These are phyloP conservation scores for Phrynocephalus vlangalii DNA, from an alignment of 2,797 vertebrate species.

Conservation along the genomic window DNA sequence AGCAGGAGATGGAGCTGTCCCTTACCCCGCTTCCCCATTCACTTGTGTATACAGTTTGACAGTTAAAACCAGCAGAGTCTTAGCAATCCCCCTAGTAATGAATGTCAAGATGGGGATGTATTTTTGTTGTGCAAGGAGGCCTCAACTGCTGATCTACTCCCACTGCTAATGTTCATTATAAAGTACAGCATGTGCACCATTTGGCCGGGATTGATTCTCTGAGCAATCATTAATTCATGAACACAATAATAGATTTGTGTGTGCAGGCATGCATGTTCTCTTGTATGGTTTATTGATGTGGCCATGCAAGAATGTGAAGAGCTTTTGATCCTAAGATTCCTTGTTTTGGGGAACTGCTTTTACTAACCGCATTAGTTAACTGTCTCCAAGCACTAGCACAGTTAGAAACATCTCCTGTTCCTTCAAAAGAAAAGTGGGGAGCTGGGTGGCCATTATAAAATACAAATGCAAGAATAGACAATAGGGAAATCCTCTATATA, in stretches of 20 bases:
- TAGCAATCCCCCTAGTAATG: not conserved
- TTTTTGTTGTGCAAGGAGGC: not conserved
- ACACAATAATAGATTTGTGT: conserved; percentile 8
- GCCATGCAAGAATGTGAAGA: not conserved
- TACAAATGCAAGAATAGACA: too few relatives aligned
- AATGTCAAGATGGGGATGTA: fast-evolving
- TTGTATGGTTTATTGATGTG: not conserved
- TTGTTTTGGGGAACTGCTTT: not conserved
- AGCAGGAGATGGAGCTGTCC: not conserved
- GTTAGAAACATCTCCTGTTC: not conserved
- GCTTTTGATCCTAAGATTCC: fast-evolving
- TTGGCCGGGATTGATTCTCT: conserved; percentile 25
- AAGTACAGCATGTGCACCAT: not conserved
- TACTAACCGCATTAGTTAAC: too few relatives aligned
- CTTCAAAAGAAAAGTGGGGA: too few relatives aligned
- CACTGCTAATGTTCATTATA: conserved; percentile 16
- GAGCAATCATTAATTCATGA: conserved; percentile 43
- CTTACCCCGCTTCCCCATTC: fast-evolving
- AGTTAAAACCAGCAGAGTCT: conserved; percentile 15
- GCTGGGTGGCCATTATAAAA: too few relatives aligned
- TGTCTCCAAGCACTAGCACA: too few relatives aligned
- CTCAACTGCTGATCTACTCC: conserved; percentile 24
- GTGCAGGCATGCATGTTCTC: not conserved
- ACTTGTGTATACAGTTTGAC: fast-evolving
- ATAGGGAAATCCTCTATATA: too few relatives aligned